Percentiles rank a stretch among this genome's conserved stretches.
These are phyloP conservation scores for Rhynchomys soricoides DNA, from an alignment of 2,113 vertebrate genomes.

Conservation along the genomic window DNA sequence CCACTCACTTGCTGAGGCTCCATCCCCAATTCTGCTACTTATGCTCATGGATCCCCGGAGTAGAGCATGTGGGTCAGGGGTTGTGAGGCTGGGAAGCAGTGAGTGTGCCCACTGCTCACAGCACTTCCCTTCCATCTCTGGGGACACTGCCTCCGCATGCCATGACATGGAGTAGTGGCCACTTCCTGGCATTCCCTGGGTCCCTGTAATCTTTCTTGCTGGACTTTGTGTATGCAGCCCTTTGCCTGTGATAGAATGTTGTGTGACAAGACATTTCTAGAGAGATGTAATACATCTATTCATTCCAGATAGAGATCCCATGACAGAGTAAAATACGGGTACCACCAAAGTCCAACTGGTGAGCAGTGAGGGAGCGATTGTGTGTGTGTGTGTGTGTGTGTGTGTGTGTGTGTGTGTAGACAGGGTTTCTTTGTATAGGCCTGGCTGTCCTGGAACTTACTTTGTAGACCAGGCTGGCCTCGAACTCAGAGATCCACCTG, in stretches of 20 bases:
- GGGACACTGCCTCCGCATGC: neutral
- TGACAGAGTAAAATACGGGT: neutral
- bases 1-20: neutral
- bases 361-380: neutral
- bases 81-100: neutral
- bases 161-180: too few species aligned
- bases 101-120: neutral
- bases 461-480: neutral
- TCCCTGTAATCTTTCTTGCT: neutral
- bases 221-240: accelerated
- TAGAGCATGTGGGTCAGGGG: too few species aligned
- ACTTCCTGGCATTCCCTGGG: neutral
- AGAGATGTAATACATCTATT: neutral
- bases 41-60: accelerated
- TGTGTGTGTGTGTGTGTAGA: neutral
- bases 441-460: neutral
- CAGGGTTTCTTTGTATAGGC: neutral
- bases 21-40: neutral
- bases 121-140: too few species aligned
- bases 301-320: neutral
- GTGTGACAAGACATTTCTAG: neutral
- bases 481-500: neutral
- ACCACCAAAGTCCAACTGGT: neutral
- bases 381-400: neutral
- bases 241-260: neutral